phyloP scores from a whole-genome alignment of 2,113 vertebrate genomes.

The Octodon degus region DNA sequence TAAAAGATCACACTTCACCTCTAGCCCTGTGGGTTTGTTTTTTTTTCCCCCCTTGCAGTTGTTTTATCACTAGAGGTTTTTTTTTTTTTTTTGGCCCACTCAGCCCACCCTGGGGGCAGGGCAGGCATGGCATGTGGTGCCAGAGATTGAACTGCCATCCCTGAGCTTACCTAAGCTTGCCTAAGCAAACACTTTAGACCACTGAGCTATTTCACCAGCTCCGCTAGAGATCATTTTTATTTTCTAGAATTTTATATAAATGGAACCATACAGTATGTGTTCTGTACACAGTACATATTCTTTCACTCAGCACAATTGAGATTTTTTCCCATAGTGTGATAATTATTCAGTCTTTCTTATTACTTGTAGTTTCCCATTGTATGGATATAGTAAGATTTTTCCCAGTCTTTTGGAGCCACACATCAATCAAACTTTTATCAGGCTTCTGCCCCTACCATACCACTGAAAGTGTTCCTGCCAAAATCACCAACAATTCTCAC shows the following conservation, averaged over 20 bases:
- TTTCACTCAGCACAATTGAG: conserved; percentile 32
- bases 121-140: no score
- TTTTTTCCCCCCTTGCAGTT: no score
- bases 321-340: background rate
- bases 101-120: no score
- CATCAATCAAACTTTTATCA: background rate
- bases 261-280: background rate
- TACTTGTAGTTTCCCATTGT: background rate
- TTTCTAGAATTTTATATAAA: conserved; percentile 54
- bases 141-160: no score
- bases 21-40: background rate
- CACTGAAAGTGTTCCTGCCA: background rate
- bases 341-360: conserved; percentile 1
- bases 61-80: background rate
- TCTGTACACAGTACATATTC: background rate
- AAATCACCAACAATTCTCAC: background rate
- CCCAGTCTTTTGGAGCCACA: background rate
- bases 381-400: background rate
- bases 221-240: background rate
- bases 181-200: no score
- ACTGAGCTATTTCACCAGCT: no score
- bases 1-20: background rate
- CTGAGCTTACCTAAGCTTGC: no score
- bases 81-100: no score
- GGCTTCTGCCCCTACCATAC: background rate